A percentile compares a stretch with the other conserved stretches of the same genome.
Evolutionary conservation across 2,888 invertebrate species (phyloP).

Genomic region (Esperia sulphurella): DNA sequence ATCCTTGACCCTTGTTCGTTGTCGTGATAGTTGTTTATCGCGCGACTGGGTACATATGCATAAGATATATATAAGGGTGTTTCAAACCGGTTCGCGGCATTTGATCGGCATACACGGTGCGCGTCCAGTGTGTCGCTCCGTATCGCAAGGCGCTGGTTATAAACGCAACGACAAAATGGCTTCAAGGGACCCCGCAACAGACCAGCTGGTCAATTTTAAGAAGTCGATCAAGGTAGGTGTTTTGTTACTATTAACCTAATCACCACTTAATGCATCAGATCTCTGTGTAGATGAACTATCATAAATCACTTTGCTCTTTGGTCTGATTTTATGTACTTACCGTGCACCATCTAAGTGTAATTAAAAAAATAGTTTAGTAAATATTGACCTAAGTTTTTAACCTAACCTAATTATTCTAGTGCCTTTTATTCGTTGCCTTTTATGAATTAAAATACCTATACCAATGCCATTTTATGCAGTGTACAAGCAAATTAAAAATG

Average conservation of each 20-base stretch:
- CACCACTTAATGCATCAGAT: no score
- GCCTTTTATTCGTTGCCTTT: no score
- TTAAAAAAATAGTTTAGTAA: neutral
- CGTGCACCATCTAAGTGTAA: neutral
- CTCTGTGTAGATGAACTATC: no score
- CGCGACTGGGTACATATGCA: neutral
- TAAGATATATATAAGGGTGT: slow-evolving; percentile 6
- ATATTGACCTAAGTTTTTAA: no score
- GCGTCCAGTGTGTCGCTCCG: slow-evolving; percentile 12
- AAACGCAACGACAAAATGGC: slow-evolving; percentile 23
- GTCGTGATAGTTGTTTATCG: slow-evolving; percentile 13
- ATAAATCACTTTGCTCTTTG: no score
- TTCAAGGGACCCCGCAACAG: slow-evolving; percentile 79
- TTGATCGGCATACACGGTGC: slow-evolving; percentile 8
- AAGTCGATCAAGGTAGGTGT: slow-evolving; percentile 78
- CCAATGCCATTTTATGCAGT: no score
- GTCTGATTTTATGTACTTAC: no score
- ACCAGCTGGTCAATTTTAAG: slow-evolving; percentile 82
- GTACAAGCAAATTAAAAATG: no score
- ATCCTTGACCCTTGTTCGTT: neutral
- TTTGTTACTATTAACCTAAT: neutral
- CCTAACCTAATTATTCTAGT: neutral
- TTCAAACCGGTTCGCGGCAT: slow-evolving; percentile 5
- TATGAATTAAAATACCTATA: no score
- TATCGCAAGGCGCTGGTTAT: neutral